Base-by-base conservation (phyloP, 2,797 vertebrate genomes). In the Esox lucius region DNA sequence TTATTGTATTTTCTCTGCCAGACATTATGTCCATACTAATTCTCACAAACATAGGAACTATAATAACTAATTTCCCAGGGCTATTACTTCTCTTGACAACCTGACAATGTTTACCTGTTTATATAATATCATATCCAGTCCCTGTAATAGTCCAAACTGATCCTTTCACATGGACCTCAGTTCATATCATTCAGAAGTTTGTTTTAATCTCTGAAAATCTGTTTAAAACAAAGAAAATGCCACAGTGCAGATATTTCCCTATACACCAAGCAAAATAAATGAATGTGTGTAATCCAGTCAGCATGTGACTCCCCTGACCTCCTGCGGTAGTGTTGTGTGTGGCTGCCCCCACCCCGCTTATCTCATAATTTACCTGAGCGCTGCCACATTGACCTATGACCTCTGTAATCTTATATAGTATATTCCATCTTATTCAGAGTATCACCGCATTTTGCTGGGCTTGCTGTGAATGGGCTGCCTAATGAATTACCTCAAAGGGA, bases 401-500 rank as follows among this genome's bases (percentile, higher is more conserved):
- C 87, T 42, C 71, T 71, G 48, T 39, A 24, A 70, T 77, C 83
- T 85, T 80, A 84, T 84, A 84, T 79, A 70, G 83, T 83, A 84
- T 78, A 70, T 53, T 68, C 76, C 78, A 86, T 87, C 84, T 86
- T 78, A 80, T 84, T 85, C 64, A 33, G 64, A 79, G 76, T 61
- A 61, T 61, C 22, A 24, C 76, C 80, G 81, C 84, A 69, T 46
- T 51, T 77, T 24, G 76, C 81, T 81, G 73, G 6, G 11, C 70
- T 51, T 78, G 73, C 80, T 68, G 78, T 80, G 84, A 89, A 81
- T 22, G 22, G 84, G 85, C 83, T 87, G 84, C 86, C 86, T 91
- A 89, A 92, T 91, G 87, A 90, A 92, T 83, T 90, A 87, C 84
- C 86, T 86, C 83, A 79, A 78, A 83, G 80, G 83, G n/a, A 46